Evolutionary conservation across 2,888 invertebrate genomes (phyloP), one percentile per base, ranked within the genome.

Genomic region (Andricus curvator): DNA sequence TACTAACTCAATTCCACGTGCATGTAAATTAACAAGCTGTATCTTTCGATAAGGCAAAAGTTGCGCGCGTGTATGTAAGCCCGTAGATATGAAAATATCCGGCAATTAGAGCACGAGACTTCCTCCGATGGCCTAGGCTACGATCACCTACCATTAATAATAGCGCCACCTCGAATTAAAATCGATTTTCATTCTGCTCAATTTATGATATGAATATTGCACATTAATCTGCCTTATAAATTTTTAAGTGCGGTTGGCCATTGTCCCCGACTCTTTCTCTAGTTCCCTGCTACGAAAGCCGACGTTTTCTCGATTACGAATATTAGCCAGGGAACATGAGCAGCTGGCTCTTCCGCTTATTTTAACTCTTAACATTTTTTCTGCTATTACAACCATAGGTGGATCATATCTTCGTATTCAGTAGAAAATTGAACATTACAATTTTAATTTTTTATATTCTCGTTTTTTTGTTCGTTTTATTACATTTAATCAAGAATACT

Each of bases 181-280:
- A 88, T 88, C 88, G 85, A 89, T 88, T 86, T 86, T 78, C 81
- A 79, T 80, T 79, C 67, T 78, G 67, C 68, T 80, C 86, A 85
- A 89, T 89, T 88, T 88, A 88, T 86, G 87, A 88, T 87, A 87
- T 85, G 87, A 86, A 86, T 86, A 85, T 85, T 83, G 83, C 79
- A 81, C 82, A 70, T 70, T 70, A 70, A 70, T 70, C 70, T 25
- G 29, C 70, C 68, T 70, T 70, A 70, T 70, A 70, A 70, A 70
- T 70, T 70, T 70, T 51, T 70, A 70, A 70, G 70, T 70, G 70
- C 29, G 70, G 70, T 70, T 70, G 70, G 51, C 70, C 70, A 70
- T 48, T 48, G 44, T 70, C 48, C 25, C 25, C 8, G 13, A 41
- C 37, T 67, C 37, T 67, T 67, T 41, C 25, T 29, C 62, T 62